Evolutionary conservation across 2,113 vertebrate species (phyloP).

Genomic region (Mionectes macconnelli): DNA sequence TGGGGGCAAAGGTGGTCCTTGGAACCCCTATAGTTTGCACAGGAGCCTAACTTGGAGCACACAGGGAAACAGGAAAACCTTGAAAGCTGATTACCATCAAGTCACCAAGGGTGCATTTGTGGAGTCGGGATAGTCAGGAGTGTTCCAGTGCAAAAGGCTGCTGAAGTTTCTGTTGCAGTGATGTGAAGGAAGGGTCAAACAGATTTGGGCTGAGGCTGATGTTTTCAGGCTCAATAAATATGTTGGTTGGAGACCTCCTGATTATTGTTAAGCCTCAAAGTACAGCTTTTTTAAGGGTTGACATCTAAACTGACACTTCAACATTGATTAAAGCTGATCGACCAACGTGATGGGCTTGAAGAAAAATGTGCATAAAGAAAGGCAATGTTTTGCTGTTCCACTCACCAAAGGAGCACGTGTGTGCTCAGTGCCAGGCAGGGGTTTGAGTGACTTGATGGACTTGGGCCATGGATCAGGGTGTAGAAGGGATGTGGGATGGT

Average conservation of each 20-base stretch:
- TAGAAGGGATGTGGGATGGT: background rate
- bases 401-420: background rate
- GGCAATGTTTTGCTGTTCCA: background rate
- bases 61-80: background rate
- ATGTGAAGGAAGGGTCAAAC: background rate
- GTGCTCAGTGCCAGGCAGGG: background rate
- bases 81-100: background rate
- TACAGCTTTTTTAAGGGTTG: constrained; percentile 3
- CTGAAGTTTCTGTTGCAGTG: background rate
- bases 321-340: background rate
- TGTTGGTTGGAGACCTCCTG: background rate
- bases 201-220: background rate
- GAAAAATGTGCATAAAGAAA: constrained; percentile 10
- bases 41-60: background rate
- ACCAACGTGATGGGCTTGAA: background rate
- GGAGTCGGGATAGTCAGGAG: background rate
- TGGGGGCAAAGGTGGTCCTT: background rate
- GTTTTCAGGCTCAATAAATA: constrained; percentile 2
- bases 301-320: background rate
- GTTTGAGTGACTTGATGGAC: background rate
- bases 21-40: background rate
- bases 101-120: background rate
- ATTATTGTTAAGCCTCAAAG: constrained; percentile 17
- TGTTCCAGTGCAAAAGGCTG: background rate
- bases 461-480: background rate